A percentile compares a stretch with the other conserved stretches of the same genome.
phyloP scores from a whole-genome alignment of 2,888 invertebrate species.

The Eurytoma adleriae region DNA sequence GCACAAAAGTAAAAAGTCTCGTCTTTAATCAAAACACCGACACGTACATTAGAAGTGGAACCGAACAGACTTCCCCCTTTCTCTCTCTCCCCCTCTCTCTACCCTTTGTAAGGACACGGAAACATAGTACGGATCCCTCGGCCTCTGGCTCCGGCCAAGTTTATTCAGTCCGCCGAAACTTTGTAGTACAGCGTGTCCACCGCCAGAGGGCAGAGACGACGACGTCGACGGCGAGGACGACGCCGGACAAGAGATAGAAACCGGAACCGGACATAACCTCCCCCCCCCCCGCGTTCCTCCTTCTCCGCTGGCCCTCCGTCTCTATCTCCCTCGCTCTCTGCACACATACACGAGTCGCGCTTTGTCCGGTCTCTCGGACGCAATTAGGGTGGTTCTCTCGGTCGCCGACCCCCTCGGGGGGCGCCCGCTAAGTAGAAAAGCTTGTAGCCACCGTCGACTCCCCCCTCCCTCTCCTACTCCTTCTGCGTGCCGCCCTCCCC shows the following conservation, averaged over 20 bases:
- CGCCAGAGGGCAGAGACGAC: conserved; percentile 72
- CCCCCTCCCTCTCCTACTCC: conserved; percentile 12
- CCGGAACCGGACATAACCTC: conserved; percentile 72
- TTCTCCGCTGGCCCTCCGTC: conserved; percentile 22
- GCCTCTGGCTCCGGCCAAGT: conserved; percentile 64
- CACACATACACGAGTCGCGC: conserved; percentile 72
- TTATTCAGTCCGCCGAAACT: conserved; percentile 74
- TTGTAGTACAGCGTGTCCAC: conserved; percentile 75
- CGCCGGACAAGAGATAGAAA: conserved; percentile 67
- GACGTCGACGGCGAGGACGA: conserved; percentile 57
- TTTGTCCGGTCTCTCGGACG: conserved; percentile 76
- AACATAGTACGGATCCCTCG: background rate
- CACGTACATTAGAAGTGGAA: background rate
- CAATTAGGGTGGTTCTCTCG: conserved; percentile 75
- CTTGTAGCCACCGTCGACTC: conserved; percentile 66
- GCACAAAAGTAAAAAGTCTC: background rate
- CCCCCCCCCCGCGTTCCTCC: conserved; percentile 46
- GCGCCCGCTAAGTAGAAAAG: conserved; percentile 75
- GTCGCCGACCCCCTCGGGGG: conserved; percentile 67
- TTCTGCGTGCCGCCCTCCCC: background rate
- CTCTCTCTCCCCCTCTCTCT: conserved; percentile 24
- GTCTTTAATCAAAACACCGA: background rate
- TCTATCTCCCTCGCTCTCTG: conserved; percentile 20
- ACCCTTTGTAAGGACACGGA: conserved; percentile 22
- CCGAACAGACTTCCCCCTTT: background rate